These are phyloP conservation scores for Sebastes hopkinsi DNA, from an alignment of 2,797 vertebrate species.

Conservation along the genomic window DNA sequence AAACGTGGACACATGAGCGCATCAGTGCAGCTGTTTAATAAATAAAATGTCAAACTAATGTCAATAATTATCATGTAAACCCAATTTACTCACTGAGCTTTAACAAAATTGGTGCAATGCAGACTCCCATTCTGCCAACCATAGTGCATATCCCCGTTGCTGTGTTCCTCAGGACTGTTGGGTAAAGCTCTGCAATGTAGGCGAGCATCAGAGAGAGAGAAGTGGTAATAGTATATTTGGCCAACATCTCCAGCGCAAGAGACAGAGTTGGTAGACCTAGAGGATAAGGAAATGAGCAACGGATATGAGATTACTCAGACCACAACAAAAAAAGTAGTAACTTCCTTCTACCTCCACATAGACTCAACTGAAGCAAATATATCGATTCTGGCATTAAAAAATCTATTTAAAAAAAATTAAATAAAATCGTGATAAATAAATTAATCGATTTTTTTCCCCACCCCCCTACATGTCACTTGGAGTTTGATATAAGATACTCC, in stretches of 20 bases:
- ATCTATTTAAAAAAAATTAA: no score
- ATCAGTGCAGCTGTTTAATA: neutral
- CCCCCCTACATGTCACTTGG: no score
- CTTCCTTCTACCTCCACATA: no score
- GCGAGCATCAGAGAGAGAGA: conserved; percentile 85
- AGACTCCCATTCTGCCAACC: conserved; percentile 85
- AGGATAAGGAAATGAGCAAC: neutral
- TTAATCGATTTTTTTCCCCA: no score
- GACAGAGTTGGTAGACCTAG: conserved; percentile 75
- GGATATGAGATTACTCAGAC: no score
- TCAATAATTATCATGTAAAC: neutral
- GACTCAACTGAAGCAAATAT: no score
- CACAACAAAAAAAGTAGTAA: no score
- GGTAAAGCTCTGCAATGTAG: conserved; percentile 89
- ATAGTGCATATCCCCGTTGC: conserved; percentile 86
- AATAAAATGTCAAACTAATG: neutral
- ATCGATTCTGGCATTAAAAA: no score
- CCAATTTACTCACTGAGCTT: conserved; percentile 76
- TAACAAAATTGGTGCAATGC: conserved; percentile 86
- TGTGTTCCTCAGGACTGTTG: conserved; percentile 90
- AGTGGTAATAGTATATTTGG: conserved; percentile 85
- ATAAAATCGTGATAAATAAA: no score
- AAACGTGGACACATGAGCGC: neutral
- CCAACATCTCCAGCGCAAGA: conserved; percentile 84
- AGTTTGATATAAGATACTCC: no score